Conservation (phyloP, 2,888 invertebrate genomes). For the Aporophyla lueneburgensis region DNA sequence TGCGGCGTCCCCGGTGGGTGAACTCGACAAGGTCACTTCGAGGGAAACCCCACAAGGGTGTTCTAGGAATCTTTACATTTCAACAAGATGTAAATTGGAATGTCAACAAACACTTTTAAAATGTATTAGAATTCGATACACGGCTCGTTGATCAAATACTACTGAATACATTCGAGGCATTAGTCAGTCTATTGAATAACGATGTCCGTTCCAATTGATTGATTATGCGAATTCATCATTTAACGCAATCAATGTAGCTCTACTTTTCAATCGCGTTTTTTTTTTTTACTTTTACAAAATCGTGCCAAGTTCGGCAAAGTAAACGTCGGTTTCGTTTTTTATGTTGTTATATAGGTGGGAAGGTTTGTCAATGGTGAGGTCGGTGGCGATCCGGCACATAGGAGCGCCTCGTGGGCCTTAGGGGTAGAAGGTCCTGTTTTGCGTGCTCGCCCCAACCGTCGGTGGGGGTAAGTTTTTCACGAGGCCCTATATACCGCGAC, state of each 20-base stretch:
- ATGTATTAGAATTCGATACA: slow-evolving; percentile 35
- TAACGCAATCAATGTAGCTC: slow-evolving; percentile 49
- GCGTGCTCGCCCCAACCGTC: slow-evolving; percentile 87
- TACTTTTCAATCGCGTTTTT: slow-evolving; percentile 30
- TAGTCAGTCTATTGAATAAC: slow-evolving; percentile 52
- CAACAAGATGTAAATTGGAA: slow-evolving; percentile 64
- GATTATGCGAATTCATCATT: slow-evolving; percentile 57
- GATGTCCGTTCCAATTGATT: slow-evolving; percentile 51
- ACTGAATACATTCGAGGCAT: slow-evolving; percentile 35
- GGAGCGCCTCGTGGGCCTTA: slow-evolving; percentile 84
- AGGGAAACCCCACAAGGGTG: slow-evolving; percentile 80
- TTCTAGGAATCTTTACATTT: slow-evolving; percentile 78
- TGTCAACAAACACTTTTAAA: slow-evolving; percentile 52
- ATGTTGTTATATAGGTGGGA: slow-evolving; percentile 57
- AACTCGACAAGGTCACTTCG: slow-evolving; percentile 81
- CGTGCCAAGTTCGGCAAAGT: slow-evolving; percentile 57
- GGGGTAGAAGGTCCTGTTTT: slow-evolving; percentile 90
- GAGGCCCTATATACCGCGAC: slow-evolving; percentile 91
- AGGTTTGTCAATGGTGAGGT: slow-evolving; percentile 68
- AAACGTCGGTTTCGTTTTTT: slow-evolving; percentile 53
- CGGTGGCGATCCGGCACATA: slow-evolving; percentile 82
- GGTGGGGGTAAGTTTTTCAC: slow-evolving; percentile 91
- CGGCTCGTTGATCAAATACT: slow-evolving; percentile 40
- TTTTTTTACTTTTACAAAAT: slow-evolving; percentile 40
- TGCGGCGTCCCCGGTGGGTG: slow-evolving; percentile 79